Conservation (phyloP, 1,140 invertebrate genomes). For the Calosoma granatense region DNA sequence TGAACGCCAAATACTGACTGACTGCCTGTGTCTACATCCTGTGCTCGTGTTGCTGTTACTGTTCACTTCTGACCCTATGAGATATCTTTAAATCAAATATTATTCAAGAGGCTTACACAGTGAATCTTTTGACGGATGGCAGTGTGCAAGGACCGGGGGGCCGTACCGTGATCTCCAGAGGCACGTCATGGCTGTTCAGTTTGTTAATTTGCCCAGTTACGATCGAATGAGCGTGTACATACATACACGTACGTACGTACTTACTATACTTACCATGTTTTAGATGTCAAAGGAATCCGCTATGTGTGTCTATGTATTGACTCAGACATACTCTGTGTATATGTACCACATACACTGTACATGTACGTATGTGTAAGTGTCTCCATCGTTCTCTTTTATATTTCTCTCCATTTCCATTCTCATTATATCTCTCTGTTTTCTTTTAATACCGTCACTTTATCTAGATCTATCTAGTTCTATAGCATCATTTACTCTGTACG, state of each 20-base stretch:
- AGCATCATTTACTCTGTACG: too few species aligned
- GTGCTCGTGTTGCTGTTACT: not conserved
- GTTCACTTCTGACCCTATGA: not conserved
- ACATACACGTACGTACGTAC: not conserved
- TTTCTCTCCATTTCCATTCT: too few species aligned
- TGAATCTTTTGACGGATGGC: slow-evolving; percentile 1
- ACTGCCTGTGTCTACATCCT: too few species aligned
- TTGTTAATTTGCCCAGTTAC: not conserved
- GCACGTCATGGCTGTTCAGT: not conserved
- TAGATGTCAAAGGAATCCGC: not conserved
- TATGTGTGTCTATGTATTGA: not conserved
- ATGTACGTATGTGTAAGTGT: not conserved
- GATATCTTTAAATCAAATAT: slow-evolving; percentile 7
- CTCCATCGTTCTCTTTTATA: not conserved
- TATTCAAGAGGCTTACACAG: slow-evolving; percentile 4
- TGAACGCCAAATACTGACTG: too few species aligned
- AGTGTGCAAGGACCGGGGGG: not conserved
- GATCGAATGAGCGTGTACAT: not conserved
- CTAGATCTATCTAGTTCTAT: too few species aligned
- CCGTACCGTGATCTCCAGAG: not conserved
- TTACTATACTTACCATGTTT: not conserved
- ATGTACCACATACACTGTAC: not conserved
- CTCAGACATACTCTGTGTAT: not conserved
- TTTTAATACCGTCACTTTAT: too few species aligned
- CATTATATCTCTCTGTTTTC: too few species aligned